A percentile compares a stretch with the other conserved stretches of the same genome.
Conservation (phyloP, 2,888 invertebrate genomes). For the Luffia ferchaultella region DNA sequence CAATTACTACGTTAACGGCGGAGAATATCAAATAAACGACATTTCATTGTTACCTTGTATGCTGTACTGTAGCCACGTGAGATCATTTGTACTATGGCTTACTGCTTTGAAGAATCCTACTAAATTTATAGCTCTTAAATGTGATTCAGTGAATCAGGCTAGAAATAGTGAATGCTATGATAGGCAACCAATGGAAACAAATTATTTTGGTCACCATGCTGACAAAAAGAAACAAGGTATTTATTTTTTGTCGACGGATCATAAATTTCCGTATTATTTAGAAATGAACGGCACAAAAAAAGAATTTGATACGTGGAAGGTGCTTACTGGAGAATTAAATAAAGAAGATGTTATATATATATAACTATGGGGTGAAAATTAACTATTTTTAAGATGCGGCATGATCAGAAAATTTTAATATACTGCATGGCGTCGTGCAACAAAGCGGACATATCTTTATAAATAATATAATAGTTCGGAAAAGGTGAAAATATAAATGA, state of each 20-base stretch:
- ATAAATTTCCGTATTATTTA: neutral
- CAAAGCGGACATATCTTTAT: too few relatives aligned
- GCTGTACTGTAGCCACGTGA: slow-evolving; percentile 9
- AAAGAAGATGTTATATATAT: slow-evolving; percentile 1
- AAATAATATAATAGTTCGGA: too few relatives aligned
- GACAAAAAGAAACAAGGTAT: slow-evolving; percentile 1
- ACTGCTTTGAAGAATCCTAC: neutral
- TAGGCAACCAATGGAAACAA: slow-evolving; percentile 4
- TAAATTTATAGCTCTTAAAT: slow-evolving; percentile 7
- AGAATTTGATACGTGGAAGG: neutral
- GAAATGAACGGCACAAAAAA: neutral
- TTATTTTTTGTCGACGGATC: neutral
- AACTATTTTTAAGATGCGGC: too few relatives aligned
- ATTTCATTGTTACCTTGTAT: slow-evolving; percentile 7
- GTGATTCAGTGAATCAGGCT: slow-evolving; percentile 6
- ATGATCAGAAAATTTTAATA: too few relatives aligned
- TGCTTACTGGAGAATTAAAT: neutral
- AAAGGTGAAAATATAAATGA: too few relatives aligned
- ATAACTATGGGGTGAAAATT: too few relatives aligned
- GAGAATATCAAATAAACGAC: slow-evolving; percentile 9
- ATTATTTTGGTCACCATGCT: neutral
- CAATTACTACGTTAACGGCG: slow-evolving; percentile 43
- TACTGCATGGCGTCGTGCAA: too few relatives aligned
- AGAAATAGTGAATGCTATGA: slow-evolving; percentile 6
- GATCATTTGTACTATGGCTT: neutral